A percentile compares a stretch with the other conserved stretches of the same genome.
Evolutionary conservation across 2,888 invertebrate genomes (phyloP).

Genomic region (Melieria picta): DNA sequence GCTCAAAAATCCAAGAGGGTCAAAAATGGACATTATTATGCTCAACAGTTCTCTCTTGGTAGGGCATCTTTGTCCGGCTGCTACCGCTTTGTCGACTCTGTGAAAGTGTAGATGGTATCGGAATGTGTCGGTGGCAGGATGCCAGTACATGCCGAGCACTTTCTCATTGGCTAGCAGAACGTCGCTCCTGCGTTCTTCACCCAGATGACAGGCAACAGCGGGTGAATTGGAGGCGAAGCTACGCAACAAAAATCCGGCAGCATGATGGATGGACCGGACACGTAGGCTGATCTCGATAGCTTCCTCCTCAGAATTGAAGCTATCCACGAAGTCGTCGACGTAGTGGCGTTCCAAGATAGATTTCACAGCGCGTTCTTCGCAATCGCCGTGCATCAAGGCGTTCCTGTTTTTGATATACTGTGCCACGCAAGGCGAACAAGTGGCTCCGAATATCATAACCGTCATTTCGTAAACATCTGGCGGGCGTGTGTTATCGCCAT

Average conservation of each 20-base stretch:
- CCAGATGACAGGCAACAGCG: not conserved
- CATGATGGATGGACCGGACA: conserved; percentile 26
- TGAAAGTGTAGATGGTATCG: not conserved
- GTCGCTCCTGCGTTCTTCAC: not conserved
- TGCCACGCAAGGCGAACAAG: conserved; percentile 37
- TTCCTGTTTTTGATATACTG: conserved; percentile 40
- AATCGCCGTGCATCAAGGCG: conserved; percentile 20
- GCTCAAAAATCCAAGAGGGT: not conserved
- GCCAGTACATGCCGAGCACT: conserved; percentile 3
- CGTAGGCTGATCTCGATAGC: conserved; percentile 29
- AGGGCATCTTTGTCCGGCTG: too few relatives aligned
- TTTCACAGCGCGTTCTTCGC: conserved; percentile 30
- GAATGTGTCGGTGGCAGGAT: not conserved
- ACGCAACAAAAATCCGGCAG: not conserved
- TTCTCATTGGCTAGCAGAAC: not conserved
- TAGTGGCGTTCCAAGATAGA: conserved; percentile 16
- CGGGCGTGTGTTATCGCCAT: not conserved
- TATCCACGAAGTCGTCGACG: conserved; percentile 9
- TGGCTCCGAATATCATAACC: conserved; percentile 43
- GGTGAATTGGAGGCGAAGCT: not conserved
- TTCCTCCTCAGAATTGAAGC: conserved; percentile 18
- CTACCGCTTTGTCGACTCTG: not conserved
- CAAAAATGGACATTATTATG: not conserved
- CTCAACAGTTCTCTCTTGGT: not conserved
- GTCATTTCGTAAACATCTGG: conserved; percentile 38